Evolutionary conservation across 30 jellyfish, hydroid and myxozoan genomes (phyloP), one percentile per base, ranked within the genome.

Genomic region (Hydractinia symbiolongicarpus): DNA sequence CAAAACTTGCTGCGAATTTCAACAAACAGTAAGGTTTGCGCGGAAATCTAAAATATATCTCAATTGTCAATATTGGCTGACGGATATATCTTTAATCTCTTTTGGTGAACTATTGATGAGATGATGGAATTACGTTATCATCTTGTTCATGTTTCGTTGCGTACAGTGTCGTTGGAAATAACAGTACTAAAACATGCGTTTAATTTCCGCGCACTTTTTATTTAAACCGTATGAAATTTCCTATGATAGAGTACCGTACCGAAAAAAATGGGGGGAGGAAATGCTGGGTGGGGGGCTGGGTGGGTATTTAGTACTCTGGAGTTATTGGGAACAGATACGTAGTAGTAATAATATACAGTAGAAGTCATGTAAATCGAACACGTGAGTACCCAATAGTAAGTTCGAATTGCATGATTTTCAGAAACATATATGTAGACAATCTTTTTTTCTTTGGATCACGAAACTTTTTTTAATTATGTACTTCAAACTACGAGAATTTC

Each of bases 1-100:
- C 80, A 6, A 71, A 71, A n/a, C 40, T 71, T 20, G 80, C 80
- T 20, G 80, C 80, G 9, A 71, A 71, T 20, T 71, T 71, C 80
- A 71, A 71, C 61, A 71, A 71, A 53, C 44, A 64, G 4, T 64
- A 6, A 7, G 19, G 4, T n/a, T 13, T 51, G 9, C 19, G 69
- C 17, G 17, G 69, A 58, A 11, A 11, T 58, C 40, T 64, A 64
- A 64, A 51, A 64, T 64, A 64, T 64, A 64, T 64, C 74, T 64
- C 17, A 51, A 30, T 7, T 64, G 74, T 64, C 74, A 64, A 64
- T 13, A 64, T 64, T 64, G 74, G 74, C 74, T 64, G 9, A 6
- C 16, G 40, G 74, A 64, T 64, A 64, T 64, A 64, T 51, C 74
- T 64, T 64, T 7, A 64, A 16, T 58, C 1, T 58, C 15, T 58